These are phyloP conservation scores for Crypturellus undulatus DNA, from an alignment of 2,113 vertebrate species.

Conservation along the genomic window DNA sequence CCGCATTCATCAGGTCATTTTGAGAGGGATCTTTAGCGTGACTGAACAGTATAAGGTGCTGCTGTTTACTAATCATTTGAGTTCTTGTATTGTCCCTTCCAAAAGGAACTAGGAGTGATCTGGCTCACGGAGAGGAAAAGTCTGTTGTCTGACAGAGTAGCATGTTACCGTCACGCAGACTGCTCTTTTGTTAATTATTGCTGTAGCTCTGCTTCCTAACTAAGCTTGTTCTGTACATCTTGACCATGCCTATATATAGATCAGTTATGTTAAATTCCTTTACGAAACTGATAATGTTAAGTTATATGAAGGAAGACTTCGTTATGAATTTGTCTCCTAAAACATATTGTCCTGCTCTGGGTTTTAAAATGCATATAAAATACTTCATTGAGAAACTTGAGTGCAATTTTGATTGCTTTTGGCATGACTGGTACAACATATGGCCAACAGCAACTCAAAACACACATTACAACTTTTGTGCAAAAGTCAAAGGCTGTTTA, in stretches of 20 bases:
- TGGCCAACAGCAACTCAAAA: conserved; percentile 67
- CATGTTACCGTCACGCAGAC: conserved; percentile 41
- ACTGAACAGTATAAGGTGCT: background rate
- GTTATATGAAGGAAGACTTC: conserved; percentile 42
- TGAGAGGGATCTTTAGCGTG: background rate
- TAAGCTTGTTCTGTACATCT: conserved; percentile 3
- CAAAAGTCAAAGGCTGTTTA: conserved; percentile 37
- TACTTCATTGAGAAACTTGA: conserved; percentile 67
- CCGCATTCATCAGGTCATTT: conserved; percentile 39
- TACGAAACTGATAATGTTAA: conserved; percentile 51
- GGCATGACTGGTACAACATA: conserved; percentile 69
- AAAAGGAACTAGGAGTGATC: background rate
- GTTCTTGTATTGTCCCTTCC: conserved; percentile 6
- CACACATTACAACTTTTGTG: conserved; percentile 38
- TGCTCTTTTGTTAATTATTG: conserved; percentile 43
- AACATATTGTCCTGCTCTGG: conserved; percentile 55
- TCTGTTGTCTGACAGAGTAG: conserved; percentile 36
- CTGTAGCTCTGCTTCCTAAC: background rate
- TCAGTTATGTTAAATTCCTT: conserved; percentile 48
- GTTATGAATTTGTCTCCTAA: conserved; percentile 57
- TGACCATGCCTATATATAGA: conserved; percentile 44
- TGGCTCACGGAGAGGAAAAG: conserved; percentile 21
- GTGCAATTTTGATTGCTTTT: conserved; percentile 74
- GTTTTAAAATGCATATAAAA: conserved; percentile 65
- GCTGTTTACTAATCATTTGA: background rate